Evolutionary conservation across 2,797 vertebrate species (phyloP).

Genomic region (Lagorchestes hirsutus): DNA sequence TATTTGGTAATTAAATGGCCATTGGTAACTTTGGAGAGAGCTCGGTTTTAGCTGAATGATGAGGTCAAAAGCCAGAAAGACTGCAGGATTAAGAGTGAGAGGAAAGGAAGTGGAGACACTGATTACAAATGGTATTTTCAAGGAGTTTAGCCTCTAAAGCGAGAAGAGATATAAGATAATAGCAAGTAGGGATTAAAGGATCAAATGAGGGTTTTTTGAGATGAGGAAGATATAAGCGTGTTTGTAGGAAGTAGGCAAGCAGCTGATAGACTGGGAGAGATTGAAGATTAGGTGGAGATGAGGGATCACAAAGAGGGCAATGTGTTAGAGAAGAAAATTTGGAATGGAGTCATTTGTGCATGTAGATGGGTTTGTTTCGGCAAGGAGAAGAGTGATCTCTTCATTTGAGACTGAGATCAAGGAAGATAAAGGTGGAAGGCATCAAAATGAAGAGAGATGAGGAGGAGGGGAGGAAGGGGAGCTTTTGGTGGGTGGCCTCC

Average conservation of each 20-base stretch:
- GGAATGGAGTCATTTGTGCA: neutral
- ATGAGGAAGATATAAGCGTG: neutral
- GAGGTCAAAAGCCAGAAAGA: neutral
- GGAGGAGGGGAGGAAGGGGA: neutral
- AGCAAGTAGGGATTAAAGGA: neutral
- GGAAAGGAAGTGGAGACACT: neutral
- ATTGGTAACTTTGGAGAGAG: neutral
- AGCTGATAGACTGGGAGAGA: too few relatives aligned
- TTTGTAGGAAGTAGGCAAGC: neutral
- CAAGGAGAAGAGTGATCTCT: neutral
- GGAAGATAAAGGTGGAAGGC: neutral
- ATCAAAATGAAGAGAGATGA: neutral
- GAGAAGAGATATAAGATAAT: neutral
- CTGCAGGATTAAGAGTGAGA: neutral
- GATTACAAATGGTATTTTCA: neutral
- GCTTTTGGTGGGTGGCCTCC: neutral
- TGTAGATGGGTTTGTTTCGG: neutral
- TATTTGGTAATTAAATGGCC: neutral
- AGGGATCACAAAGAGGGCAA: neutral
- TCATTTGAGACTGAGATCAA: neutral
- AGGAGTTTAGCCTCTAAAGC: neutral
- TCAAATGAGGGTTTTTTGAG: neutral
- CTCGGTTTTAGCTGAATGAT: neutral
- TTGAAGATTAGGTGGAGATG: neutral
- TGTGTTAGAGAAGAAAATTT: neutral